A percentile compares a stretch with the other conserved stretches of the same genome.
phyloP scores from a whole-genome alignment of 2,888 invertebrate genomes.

The Diplazon laetatorius region DNA sequence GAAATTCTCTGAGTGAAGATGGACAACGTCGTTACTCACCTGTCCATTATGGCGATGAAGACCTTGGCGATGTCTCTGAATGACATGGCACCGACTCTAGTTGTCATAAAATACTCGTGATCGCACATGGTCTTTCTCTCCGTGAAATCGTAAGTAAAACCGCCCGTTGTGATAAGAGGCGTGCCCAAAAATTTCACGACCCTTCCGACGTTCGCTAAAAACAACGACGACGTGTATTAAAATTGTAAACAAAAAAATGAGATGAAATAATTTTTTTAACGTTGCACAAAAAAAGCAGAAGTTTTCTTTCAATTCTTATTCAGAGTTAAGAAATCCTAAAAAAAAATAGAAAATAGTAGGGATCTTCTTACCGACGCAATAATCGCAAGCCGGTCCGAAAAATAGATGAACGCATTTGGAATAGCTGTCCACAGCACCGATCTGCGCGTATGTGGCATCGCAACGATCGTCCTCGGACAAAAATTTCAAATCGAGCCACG shows the following conservation, averaged over 20 bases:
- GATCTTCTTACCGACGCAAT: conserved; percentile 91
- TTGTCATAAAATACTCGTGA: conserved; percentile 91
- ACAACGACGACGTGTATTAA: neutral
- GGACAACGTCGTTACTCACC: conserved; percentile 83
- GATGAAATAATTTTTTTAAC: neutral
- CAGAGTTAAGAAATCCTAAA: no score
- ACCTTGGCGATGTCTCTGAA: conserved; percentile 89
- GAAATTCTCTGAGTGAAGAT: no score
- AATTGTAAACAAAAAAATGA: neutral
- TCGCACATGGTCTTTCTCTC: conserved; percentile 87
- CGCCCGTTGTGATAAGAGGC: conserved; percentile 92
- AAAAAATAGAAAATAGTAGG: no score
- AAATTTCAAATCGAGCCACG: conserved; percentile 86
- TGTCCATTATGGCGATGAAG: conserved; percentile 87
- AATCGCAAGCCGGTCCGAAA: conserved; percentile 92
- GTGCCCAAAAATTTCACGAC: conserved; percentile 90
- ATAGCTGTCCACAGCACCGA: conserved; percentile 89
- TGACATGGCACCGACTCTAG: conserved; percentile 89
- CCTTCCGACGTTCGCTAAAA: conserved; percentile 90
- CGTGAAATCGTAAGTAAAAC: conserved; percentile 91
- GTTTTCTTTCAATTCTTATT: no score
- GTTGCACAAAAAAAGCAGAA: no score
- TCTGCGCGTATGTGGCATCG: conserved; percentile 88
- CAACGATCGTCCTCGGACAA: conserved; percentile 88
- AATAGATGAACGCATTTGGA: conserved; percentile 90